These are phyloP conservation scores for Drosophila ambigua DNA, from an alignment of 1,140 invertebrate species.

Conservation along the genomic window DNA sequence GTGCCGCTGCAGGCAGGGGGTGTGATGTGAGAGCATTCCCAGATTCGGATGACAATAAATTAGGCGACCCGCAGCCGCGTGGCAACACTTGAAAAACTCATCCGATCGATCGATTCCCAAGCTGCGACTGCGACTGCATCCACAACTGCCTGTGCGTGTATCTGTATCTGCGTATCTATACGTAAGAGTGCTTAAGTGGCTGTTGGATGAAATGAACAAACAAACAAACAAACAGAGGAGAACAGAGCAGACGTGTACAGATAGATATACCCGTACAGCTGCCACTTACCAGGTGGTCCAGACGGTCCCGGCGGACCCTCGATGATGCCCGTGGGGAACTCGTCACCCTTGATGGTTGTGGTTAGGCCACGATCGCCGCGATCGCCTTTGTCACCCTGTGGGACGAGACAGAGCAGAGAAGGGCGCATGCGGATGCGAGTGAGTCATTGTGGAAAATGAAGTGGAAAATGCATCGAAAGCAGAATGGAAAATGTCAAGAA, in stretches of 20 bases:
- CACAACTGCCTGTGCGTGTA: conserved; percentile 17
- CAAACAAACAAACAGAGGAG: conserved; percentile 44
- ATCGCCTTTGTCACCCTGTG: conserved; percentile 94
- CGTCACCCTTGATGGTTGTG: conserved; percentile 94
- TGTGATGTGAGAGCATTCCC: conserved; percentile 32
- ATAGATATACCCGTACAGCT: conserved; percentile 24
- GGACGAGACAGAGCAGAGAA: conserved; percentile 26
- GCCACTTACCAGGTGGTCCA: conserved; percentile 91
- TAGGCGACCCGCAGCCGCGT: conserved; percentile 71
- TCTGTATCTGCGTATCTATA: conserved; percentile 21
- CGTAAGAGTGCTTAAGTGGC: conserved; percentile 56
- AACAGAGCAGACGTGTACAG: conserved; percentile 2
- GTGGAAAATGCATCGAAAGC: conserved; percentile 32
- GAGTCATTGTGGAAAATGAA: conserved; percentile 71
- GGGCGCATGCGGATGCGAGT: conserved; percentile 11
- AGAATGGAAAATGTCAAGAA: conserved; percentile 29
- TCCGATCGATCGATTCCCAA: conserved; percentile 48
- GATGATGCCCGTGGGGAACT: conserved; percentile 95
- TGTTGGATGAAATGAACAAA: conserved; percentile 33
- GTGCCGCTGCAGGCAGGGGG: background rate
- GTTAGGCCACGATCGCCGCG: conserved; percentile 95
- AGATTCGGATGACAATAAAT: conserved; percentile 64
- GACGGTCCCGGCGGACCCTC: conserved; percentile 96
- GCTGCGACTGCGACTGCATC: conserved; percentile 24
- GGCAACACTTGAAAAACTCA: conserved; percentile 72